A percentile compares a stretch with the other conserved stretches of the same genome.
These are phyloP conservation scores for Anastrepha obliqua DNA, from an alignment of 1,140 invertebrate species.

Conservation along the genomic window DNA sequence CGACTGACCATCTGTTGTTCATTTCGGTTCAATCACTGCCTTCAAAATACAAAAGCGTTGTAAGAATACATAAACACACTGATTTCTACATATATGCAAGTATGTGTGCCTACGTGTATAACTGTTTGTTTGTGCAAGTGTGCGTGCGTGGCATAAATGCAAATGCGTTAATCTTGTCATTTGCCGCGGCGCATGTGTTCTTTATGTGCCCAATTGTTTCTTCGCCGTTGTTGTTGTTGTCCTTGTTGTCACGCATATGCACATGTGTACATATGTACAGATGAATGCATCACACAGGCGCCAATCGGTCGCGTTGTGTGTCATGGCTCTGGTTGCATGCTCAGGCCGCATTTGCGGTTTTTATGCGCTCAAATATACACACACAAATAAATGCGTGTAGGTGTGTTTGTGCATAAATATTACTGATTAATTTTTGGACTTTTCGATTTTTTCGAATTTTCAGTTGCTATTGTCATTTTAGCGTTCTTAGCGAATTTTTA, in stretches of 20 bases:
- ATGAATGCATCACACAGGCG: not conserved
- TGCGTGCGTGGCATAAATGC: constrained; percentile 38
- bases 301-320: constrained; percentile 21
- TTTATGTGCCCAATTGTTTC: not conserved
- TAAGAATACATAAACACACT: not conserved
- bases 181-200: not conserved
- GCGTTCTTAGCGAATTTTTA: not conserved
- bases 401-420: not conserved
- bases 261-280: not conserved
- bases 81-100: not conserved
- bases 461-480: constrained; percentile 22
- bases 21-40: constrained; percentile 24
- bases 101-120: not conserved
- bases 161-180: constrained; percentile 49
- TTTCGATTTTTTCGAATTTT: not conserved
- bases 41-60: constrained; percentile 21
- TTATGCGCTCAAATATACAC: not conserved
- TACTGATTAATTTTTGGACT: not conserved
- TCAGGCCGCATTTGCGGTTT: constrained; percentile 34
- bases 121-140: not conserved
- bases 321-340: constrained; percentile 27
- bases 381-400: not conserved
- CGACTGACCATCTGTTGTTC: constrained; percentile 11
- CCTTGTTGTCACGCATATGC: not conserved
- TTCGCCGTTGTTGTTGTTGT: not conserved